A percentile compares a stretch with the other conserved stretches of the same genome.
phyloP scores from a whole-genome alignment of 1,140 invertebrate species.

The Hormaphis cornu region DNA sequence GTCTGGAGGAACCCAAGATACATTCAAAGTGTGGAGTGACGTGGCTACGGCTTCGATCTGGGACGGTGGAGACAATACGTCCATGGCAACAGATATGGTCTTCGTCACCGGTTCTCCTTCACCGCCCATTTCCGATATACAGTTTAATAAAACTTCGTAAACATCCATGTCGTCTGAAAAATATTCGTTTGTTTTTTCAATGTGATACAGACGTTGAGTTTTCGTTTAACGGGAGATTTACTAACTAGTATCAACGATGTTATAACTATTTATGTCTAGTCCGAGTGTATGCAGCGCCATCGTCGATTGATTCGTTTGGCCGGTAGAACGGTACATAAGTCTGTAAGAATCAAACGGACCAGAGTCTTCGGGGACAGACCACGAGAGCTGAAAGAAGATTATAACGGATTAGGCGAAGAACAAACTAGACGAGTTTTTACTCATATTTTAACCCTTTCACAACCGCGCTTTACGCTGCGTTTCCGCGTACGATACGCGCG shows the following conservation, averaged over 20 bases:
- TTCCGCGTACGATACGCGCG: too few species aligned
- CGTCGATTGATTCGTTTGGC: neutral
- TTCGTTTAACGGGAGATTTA: too few species aligned
- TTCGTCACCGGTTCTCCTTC: slow-evolving; percentile 38
- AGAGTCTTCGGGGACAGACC: neutral
- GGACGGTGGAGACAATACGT: slow-evolving; percentile 40
- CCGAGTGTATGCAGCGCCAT: neutral
- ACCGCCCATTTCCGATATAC: slow-evolving; percentile 36
- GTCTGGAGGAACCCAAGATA: slow-evolving; percentile 44
- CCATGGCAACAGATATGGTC: slow-evolving; percentile 34
- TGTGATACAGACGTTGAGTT: too few species aligned
- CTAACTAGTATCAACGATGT: neutral
- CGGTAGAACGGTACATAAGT: neutral
- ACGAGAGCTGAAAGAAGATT: neutral
- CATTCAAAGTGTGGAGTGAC: slow-evolving; percentile 45
- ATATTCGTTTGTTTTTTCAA: neutral
- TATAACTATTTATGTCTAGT: neutral
- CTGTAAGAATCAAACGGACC: neutral
- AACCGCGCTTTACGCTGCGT: too few species aligned
- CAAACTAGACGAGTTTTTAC: too few species aligned
- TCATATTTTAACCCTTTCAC: too few species aligned
- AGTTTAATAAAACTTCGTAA: slow-evolving; percentile 44
- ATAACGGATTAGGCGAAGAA: neutral
- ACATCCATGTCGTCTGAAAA: neutral
- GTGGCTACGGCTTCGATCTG: slow-evolving; percentile 46